These are phyloP conservation scores for Dascillus cervinus DNA, from an alignment of 2,888 invertebrate genomes.

Conservation along the genomic window DNA sequence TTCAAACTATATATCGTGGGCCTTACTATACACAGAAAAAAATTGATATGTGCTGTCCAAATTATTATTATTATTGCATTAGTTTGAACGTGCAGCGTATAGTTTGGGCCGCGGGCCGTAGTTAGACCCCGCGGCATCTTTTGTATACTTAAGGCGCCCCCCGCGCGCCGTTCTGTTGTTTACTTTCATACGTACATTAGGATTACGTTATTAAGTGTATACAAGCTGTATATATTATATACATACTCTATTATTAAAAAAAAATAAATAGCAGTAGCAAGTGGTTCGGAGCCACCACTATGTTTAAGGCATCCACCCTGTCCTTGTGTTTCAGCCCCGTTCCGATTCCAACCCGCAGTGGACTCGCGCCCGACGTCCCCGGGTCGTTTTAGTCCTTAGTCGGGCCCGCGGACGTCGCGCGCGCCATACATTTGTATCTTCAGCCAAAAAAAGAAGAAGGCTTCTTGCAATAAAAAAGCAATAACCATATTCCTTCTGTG, in stretches of 20 bases:
- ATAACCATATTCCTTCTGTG: conserved; percentile 49
- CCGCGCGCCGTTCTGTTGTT: conserved; percentile 36
- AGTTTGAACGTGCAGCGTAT: conserved; percentile 26
- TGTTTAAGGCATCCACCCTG: conserved; percentile 38
- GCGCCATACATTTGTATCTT: conserved; percentile 46
- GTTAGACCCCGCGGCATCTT: conserved; percentile 28
- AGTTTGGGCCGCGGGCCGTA: conserved; percentile 21
- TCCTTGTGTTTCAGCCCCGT: conserved; percentile 41
- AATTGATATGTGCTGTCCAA: conserved; percentile 47
- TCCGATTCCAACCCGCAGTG: conserved; percentile 29
- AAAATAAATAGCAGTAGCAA: conserved; percentile 38
- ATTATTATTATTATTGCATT: conserved; percentile 28
- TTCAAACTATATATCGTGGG: conserved; percentile 46
- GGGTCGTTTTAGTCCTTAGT: conserved; percentile 9
- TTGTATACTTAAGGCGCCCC: conserved; percentile 36
- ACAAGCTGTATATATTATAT: conserved; percentile 43
- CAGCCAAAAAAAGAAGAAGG: conserved; percentile 53
- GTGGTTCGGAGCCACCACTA: conserved; percentile 41
- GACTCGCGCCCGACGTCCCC: conserved; percentile 36
- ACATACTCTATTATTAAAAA: conserved; percentile 41
- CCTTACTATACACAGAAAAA: conserved; percentile 48
- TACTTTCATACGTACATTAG: conserved; percentile 38
- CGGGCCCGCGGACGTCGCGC: neutral
- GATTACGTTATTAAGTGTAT: conserved; percentile 41
- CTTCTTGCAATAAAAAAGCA: conserved; percentile 50